phyloP scores from a whole-genome alignment of 2,113 vertebrate species.

The Orthonyx spaldingii region DNA sequence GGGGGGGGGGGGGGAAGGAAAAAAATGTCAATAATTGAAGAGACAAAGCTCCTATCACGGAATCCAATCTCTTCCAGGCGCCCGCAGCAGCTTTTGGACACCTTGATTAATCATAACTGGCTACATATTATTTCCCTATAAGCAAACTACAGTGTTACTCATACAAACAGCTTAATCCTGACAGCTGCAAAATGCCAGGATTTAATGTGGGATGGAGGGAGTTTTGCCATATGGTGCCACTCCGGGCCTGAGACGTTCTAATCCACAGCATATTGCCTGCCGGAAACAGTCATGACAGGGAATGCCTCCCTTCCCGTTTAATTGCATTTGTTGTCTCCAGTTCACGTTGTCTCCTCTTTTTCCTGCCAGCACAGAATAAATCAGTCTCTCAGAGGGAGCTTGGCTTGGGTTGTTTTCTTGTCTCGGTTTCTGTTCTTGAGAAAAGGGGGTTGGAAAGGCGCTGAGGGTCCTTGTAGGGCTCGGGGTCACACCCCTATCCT shows the following conservation, averaged over 20 bases:
- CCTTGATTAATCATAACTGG: conserved; percentile 79
- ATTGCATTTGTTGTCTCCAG: not conserved
- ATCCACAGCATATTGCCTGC: conserved; percentile 68
- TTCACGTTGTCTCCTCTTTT: not conserved
- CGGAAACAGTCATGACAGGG: conserved; percentile 52
- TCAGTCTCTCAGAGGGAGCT: not conserved
- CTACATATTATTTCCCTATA: conserved; percentile 77
- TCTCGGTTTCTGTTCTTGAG: not conserved
- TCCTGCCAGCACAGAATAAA: not conserved
- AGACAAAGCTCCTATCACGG: conserved; percentile 50
- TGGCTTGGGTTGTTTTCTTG: not conserved
- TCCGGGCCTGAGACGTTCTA: conserved; percentile 64
- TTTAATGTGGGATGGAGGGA: conserved; percentile 74
- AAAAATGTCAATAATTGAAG: not conserved
- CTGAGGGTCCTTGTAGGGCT: not conserved
- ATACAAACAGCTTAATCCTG: conserved; percentile 77
- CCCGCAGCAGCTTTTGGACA: conserved; percentile 70
- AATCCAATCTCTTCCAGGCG: conserved; percentile 36
- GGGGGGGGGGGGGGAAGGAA: rapidly evolving
- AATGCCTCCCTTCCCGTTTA: conserved; percentile 6
- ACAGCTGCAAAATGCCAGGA: conserved; percentile 81
- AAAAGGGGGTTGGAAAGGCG: not conserved
- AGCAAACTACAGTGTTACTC: conserved; percentile 78
- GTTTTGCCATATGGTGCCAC: conserved; percentile 73
- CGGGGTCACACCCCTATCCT: not conserved